These are phyloP conservation scores for Ernsta delagoae DNA, from an alignment of 2,888 invertebrate genomes.

Conservation along the genomic window DNA sequence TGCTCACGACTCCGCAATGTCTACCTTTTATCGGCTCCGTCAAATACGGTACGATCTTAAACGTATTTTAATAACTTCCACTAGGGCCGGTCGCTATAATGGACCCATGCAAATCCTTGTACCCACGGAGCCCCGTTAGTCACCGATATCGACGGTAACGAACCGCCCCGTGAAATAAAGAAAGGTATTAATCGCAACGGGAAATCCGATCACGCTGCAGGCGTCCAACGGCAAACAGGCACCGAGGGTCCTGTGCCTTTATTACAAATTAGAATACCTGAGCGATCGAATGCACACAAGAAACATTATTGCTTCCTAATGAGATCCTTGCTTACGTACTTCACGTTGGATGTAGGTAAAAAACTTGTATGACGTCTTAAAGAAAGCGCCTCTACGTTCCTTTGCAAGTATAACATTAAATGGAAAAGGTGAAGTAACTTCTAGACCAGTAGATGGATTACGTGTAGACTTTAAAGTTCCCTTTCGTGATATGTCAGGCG, in stretches of 20 bases:
- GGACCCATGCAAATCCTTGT: slow-evolving; percentile 77
- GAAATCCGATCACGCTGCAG: slow-evolving; percentile 73
- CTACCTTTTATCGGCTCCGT: slow-evolving; percentile 74
- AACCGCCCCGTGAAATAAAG: slow-evolving; percentile 76
- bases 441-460: slow-evolving; percentile 60
- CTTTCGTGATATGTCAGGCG: slow-evolving; percentile 77
- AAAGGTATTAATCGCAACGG: slow-evolving; percentile 76
- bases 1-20: slow-evolving; percentile 77
- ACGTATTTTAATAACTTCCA: slow-evolving; percentile 81
- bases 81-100: slow-evolving; percentile 70
- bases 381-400: slow-evolving; percentile 75
- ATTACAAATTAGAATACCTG: slow-evolving; percentile 52
- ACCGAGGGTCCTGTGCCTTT: slow-evolving; percentile 51
- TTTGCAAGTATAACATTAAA: slow-evolving; percentile 62
- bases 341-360: slow-evolving; percentile 46
- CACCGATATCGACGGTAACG: slow-evolving; percentile 69
- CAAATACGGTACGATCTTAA: slow-evolving; percentile 76
- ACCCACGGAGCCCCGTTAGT: slow-evolving; percentile 70
- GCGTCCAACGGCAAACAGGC: slow-evolving; percentile 53
- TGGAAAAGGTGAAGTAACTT: slow-evolving; percentile 61
- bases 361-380: slow-evolving; percentile 62
- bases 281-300: slow-evolving; percentile 51
- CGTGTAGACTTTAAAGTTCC: slow-evolving; percentile 73
- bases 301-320: slow-evolving; percentile 40
- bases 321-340: slow-evolving; percentile 30